phyloP scores from a whole-genome alignment of 2,797 vertebrate genomes.

The Acipenser transmontanus region DNA sequence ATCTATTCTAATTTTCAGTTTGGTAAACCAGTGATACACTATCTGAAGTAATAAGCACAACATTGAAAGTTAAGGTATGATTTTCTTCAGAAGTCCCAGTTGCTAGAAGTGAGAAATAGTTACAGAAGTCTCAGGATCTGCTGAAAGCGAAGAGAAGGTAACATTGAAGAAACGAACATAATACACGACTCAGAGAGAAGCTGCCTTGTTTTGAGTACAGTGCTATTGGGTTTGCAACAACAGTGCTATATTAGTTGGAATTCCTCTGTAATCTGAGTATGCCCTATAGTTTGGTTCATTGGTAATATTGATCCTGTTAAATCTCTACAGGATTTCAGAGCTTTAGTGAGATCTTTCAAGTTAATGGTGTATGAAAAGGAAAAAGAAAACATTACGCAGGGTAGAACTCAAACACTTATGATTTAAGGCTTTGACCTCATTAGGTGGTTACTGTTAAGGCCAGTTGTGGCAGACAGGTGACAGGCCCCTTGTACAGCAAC shows the following conservation, averaged over 20 bases:
- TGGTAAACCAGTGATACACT: no score
- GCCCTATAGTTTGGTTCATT: conserved; percentile 21
- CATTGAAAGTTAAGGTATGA: no score
- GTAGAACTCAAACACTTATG: conserved; percentile 43
- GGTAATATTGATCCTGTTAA: conserved; percentile 18
- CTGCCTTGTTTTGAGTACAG: neutral
- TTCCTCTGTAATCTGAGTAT: conserved; percentile 24
- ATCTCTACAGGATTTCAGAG: conserved; percentile 27
- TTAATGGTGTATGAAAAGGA: conserved; percentile 30
- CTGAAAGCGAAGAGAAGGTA: no score
- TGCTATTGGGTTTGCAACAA: conserved; percentile 7
- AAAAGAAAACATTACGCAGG: conserved; percentile 44
- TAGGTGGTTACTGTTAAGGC: conserved; percentile 47
- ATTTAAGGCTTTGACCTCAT: conserved; percentile 52
- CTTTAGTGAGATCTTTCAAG: conserved; percentile 31
- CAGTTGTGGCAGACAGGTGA: conserved; percentile 26
- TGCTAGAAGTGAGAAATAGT: no score
- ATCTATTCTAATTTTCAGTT: no score
- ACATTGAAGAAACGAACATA: no score
- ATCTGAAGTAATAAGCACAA: no score
- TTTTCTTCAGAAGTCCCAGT: no score
- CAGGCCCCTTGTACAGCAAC: conserved; percentile 27
- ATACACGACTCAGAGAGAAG: no score
- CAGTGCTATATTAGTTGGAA: conserved; percentile 5
- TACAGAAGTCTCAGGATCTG: no score